Conservation (phyloP, 2,888 invertebrate species). For the Malthinus flaveolus region DNA sequence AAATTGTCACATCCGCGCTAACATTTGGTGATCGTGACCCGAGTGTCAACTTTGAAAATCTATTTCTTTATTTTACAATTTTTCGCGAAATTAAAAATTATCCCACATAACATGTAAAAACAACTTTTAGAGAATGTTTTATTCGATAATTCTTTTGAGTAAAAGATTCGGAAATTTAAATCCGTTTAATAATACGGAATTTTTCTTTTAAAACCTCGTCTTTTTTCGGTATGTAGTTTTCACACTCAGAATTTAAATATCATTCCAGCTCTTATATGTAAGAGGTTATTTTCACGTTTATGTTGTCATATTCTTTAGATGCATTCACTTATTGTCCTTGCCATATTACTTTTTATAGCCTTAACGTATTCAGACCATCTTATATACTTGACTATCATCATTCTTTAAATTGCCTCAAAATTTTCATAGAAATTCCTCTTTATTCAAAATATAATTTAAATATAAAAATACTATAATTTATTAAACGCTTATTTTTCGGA, state of each 20-base stretch:
- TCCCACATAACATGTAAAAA: neutral
- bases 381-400: slow-evolving; percentile 27
- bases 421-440: slow-evolving; percentile 26
- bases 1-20: slow-evolving; percentile 45
- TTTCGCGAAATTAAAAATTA: slow-evolving; percentile 1
- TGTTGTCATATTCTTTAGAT: slow-evolving; percentile 53
- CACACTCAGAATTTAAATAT: slow-evolving; percentile 47
- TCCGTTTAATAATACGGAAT: slow-evolving; percentile 21
- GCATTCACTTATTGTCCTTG: slow-evolving; percentile 50
- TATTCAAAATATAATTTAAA: neutral
- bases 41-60: slow-evolving; percentile 30
- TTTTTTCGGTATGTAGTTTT: slow-evolving; percentile 40
- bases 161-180: slow-evolving; percentile 18
- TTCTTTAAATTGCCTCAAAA: slow-evolving; percentile 28
- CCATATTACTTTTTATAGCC: slow-evolving; percentile 49
- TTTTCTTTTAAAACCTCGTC: slow-evolving; percentile 30
- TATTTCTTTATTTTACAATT: slow-evolving; percentile 13
- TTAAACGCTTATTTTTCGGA: neutral
- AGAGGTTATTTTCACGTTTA: slow-evolving; percentile 50
- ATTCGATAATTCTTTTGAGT: slow-evolving; percentile 1
- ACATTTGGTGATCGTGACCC: slow-evolving; percentile 43
- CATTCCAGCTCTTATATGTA: slow-evolving; percentile 39
- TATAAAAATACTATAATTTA: neutral
- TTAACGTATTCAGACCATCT: slow-evolving; percentile 37
- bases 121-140: neutral